These are phyloP conservation scores for Neopelma chrysocephalum DNA, from an alignment of 2,797 vertebrate species.

Conservation along the genomic window DNA sequence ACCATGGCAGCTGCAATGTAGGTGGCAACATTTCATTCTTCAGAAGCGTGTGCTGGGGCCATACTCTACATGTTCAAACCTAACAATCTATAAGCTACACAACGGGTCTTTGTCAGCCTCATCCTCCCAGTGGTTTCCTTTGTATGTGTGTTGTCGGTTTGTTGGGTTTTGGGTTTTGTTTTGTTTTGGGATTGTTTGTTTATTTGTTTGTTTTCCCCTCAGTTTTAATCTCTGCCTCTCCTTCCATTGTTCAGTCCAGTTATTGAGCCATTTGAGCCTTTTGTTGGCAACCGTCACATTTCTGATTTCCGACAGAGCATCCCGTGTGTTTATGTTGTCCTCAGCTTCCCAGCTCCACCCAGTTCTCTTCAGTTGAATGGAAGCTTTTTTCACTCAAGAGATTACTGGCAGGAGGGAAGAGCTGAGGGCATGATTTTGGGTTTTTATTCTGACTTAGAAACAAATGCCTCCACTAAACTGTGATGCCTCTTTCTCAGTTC, in stretches of 20 bases:
- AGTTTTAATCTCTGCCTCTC: constrained; percentile 43
- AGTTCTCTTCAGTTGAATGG: not conserved
- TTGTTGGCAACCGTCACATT: not conserved
- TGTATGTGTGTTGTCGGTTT: not conserved
- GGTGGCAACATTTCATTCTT: constrained; percentile 72
- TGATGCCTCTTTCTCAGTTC: constrained; percentile 37
- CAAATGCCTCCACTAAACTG: constrained; percentile 52
- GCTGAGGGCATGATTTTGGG: not conserved
- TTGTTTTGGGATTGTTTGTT: not conserved
- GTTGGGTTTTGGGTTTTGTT: not conserved
- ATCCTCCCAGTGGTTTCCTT: constrained; percentile 41
- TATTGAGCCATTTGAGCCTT: constrained; percentile 65
- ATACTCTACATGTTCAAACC: constrained; percentile 65
- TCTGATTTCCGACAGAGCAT: not conserved
- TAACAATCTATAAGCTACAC: constrained; percentile 72
- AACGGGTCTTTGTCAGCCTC: constrained; percentile 70
- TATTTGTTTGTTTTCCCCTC: not conserved
- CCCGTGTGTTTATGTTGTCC: not conserved
- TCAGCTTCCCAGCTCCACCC: not conserved
- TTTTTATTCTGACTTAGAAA: constrained; percentile 24
- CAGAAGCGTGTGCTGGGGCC: constrained; percentile 72
- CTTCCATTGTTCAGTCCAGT: not conserved
- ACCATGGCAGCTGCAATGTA: constrained; percentile 76
- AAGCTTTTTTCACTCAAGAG: not conserved
- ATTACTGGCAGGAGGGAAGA: not conserved